Evolutionary conservation across 2,888 invertebrate species (phyloP).

Genomic region (Carpatolechia fugitivella): DNA sequence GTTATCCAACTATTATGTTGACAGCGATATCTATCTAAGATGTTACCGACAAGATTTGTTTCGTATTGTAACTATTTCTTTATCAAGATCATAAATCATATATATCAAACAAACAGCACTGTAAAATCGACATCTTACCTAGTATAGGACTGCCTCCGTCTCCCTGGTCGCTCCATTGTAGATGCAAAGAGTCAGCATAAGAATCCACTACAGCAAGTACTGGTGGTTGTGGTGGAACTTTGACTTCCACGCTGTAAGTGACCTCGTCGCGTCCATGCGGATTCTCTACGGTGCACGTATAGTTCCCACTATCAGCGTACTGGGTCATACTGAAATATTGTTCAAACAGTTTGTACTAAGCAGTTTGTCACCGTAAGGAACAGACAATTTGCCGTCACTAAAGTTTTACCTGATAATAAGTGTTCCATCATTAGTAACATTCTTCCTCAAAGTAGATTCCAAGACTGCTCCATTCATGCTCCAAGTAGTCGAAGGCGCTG

Average conservation of each 20-base stretch:
- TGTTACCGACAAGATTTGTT: too few relatives aligned
- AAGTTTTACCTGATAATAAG: constrained; percentile 82
- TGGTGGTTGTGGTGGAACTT: constrained; percentile 93
- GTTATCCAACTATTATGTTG: too few relatives aligned
- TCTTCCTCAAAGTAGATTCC: constrained; percentile 84
- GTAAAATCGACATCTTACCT: constrained; percentile 46
- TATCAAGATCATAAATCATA: too few relatives aligned
- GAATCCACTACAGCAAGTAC: constrained; percentile 88
- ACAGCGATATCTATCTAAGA: too few relatives aligned
- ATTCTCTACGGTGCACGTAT: constrained; percentile 93
- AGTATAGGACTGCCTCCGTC: constrained; percentile 90
- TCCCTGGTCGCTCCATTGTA: constrained; percentile 89
- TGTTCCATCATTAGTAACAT: constrained; percentile 84
- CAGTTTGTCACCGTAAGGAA: too few relatives aligned
- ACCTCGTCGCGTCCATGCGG: constrained; percentile 90
- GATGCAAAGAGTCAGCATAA: constrained; percentile 89
- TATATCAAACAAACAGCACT: too few relatives aligned
- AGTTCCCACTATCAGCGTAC: constrained; percentile 92
- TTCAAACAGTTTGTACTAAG: too few relatives aligned
- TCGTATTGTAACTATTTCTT: too few relatives aligned
- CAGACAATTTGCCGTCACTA: too few relatives aligned
- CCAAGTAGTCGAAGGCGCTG: constrained; percentile 88
- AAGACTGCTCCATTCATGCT: constrained; percentile 86
- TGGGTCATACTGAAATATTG: constrained; percentile 79
- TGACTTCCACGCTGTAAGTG: constrained; percentile 85